A percentile compares a stretch with the other conserved stretches of the same genome.
Conservation (phyloP, 1,140 invertebrate genomes). For the Drosophila trapezifrons region DNA sequence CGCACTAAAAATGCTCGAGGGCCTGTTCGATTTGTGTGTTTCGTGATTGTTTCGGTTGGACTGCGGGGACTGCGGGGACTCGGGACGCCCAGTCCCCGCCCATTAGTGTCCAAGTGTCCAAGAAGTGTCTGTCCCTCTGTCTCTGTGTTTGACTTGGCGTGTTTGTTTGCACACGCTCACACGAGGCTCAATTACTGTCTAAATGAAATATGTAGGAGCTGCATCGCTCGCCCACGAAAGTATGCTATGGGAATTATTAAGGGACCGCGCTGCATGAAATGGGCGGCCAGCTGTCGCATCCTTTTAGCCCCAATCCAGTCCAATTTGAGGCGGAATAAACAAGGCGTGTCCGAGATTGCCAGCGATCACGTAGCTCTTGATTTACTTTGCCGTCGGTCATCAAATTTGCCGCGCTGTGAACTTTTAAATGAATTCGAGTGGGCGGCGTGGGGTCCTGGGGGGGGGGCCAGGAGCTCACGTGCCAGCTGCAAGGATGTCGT, state of each 20-base stretch:
- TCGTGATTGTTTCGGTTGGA: conserved; percentile 36
- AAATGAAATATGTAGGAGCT: conserved; percentile 45
- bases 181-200: conserved; percentile 46
- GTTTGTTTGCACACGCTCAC: conserved; percentile 35
- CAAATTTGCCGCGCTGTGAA: conserved; percentile 73
- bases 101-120: conserved; percentile 30
- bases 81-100: background rate
- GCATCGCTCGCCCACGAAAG: conserved; percentile 38
- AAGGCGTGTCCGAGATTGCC: conserved; percentile 47
- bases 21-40: conserved; percentile 29
- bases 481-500: conserved; percentile 57
- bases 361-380: conserved; percentile 67
- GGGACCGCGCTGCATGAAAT: conserved; percentile 31
- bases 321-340: conserved; percentile 53
- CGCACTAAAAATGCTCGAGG: conserved; percentile 44
- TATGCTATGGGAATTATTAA: conserved; percentile 62
- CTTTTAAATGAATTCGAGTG: conserved; percentile 74
- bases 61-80: background rate
- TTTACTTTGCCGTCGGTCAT: conserved; percentile 75
- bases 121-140: conserved; percentile 45
- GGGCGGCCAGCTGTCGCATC: conserved; percentile 35
- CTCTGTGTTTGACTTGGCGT: conserved; percentile 16
- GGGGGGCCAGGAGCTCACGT: conserved; percentile 44
- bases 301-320: conserved; percentile 33
- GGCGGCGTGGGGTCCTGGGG: conserved; percentile 13